Evolutionary conservation across 1,140 invertebrate genomes (phyloP).

Genomic region (Macrobrachium nipponense): DNA sequence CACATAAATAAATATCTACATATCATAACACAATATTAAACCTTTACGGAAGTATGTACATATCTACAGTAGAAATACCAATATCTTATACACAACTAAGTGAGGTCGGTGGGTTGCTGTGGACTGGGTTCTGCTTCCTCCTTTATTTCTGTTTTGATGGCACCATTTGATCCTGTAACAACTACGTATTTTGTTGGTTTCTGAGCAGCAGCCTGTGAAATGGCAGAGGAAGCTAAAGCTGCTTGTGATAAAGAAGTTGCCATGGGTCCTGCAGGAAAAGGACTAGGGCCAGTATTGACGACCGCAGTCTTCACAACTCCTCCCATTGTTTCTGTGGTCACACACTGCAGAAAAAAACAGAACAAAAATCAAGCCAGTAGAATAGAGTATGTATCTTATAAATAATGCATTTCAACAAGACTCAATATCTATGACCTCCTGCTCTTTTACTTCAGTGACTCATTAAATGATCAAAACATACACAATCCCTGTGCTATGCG

Average conservation of each 20-base stretch:
- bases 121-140: constrained; percentile 26
- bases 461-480: no score
- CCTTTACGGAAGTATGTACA: no score
- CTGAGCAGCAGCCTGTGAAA: constrained; percentile 24
- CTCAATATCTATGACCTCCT: no score
- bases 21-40: no score
- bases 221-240: constrained; percentile 21
- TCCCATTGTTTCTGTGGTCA: constrained; percentile 42
- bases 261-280: constrained; percentile 7
- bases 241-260: constrained; percentile 34
- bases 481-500: no score
- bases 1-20: no score
- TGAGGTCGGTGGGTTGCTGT: constrained; percentile 37
- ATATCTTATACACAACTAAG: constrained; percentile 8
- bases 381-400: no score
- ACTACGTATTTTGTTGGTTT: constrained; percentile 49
- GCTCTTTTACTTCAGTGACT: no score
- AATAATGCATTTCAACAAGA: no score
- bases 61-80: not conserved
- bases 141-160: constrained; percentile 54
- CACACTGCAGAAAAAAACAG: constrained; percentile 21
- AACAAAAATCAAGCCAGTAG: not conserved
- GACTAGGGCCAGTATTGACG: constrained; percentile 39
- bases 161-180: constrained; percentile 38
- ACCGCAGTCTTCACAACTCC: constrained; percentile 53